Evolutionary conservation across 2,888 invertebrate genomes (phyloP), one percentile per base, ranked within the genome.

Genomic region (Glyphotaelius pellucidus): DNA sequence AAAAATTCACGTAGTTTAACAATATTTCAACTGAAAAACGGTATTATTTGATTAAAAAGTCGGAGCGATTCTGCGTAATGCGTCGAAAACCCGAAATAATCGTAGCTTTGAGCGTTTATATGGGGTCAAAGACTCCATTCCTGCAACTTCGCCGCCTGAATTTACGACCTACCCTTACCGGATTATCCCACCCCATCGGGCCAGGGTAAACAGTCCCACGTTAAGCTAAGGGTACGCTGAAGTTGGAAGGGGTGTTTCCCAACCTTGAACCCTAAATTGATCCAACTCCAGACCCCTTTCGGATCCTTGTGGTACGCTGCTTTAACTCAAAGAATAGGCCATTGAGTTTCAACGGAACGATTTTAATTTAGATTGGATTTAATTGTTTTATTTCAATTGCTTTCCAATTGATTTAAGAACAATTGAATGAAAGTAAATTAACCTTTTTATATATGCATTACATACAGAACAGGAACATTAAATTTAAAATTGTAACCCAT

Each of bases 131-230:
- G 15, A 32, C 32, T 32, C 83, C 19, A 32, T 83, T 35, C 83
- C 83, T 83, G 83, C 35, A 83, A 83, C 83, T 83, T 83, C 35
- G 35, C 83, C 83, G 83, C 83, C 83, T 32, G 35, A 83, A 83
- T 83, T 83, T 83, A 83, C 32, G 83, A 83, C 83, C 83, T 35
- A 35, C 83, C 83, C 83, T 83, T 83, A 32, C 83, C 19, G 35
- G 83, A 83, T 83, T 35, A 83, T 83, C 83, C 35, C 83, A 35
- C 83, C 25, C 35, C 25, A 83, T 83, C 83, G 83, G 32, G 83
- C 19, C 31, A 81, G 81, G 32, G 83, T 25, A 35, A 83, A 32
- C 32, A 83, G 83, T 83, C 83, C 83, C 35, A 32, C 35, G 83
- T 83, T 32, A 35, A 67, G 67, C 67, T 67, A 67, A 67, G 67